Percentiles rank a stretch among this genome's conserved stretches.
phyloP scores from a whole-genome alignment of 1,140 invertebrate genomes.

The Gonioctena quinquepunctata region DNA sequence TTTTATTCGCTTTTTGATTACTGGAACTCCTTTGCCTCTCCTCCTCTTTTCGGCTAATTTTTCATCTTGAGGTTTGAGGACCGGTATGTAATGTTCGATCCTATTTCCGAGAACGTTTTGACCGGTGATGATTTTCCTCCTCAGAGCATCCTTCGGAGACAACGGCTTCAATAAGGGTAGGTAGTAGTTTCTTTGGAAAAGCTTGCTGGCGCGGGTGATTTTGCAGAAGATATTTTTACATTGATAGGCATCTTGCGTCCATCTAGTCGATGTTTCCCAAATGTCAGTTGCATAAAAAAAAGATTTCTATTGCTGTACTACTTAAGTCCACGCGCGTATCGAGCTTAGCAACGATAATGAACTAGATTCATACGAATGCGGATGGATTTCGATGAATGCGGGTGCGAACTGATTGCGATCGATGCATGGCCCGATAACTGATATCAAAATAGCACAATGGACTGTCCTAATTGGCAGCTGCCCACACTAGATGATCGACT shows the following conservation, averaged over 20 bases:
- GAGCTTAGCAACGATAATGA: conserved; percentile 32
- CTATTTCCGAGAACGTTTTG: conserved; percentile 56
- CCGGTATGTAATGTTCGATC: conserved; percentile 73
- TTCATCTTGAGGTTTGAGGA: conserved; percentile 56
- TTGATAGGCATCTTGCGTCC: conserved; percentile 44
- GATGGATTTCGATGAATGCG: conserved; percentile 22
- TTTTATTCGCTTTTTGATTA: conserved; percentile 68
- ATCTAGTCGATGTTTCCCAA: background rate
- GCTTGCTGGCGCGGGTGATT: conserved; percentile 77
- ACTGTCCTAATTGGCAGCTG: conserved; percentile 36
- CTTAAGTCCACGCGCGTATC: conserved; percentile 14
- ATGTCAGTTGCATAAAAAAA: background rate
- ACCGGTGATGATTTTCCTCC: conserved; percentile 54
- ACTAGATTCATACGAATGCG: conserved; percentile 33
- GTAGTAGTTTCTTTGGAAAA: conserved; percentile 81
- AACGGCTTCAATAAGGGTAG: conserved; percentile 80
- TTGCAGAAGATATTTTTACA: conserved; percentile 71
- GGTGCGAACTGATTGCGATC: conserved; percentile 33
- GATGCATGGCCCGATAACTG: conserved; percentile 37
- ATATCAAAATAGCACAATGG: conserved; percentile 36
- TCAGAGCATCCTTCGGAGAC: conserved; percentile 76
- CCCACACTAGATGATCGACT: conserved; percentile 44
- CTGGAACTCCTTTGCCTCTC: conserved; percentile 54
- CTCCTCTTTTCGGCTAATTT: conserved; percentile 55
- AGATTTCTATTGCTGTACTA: conserved; percentile 7